Base-by-base conservation (phyloP, 2,797 vertebrate genomes). In the Pitangus sulphuratus region DNA sequence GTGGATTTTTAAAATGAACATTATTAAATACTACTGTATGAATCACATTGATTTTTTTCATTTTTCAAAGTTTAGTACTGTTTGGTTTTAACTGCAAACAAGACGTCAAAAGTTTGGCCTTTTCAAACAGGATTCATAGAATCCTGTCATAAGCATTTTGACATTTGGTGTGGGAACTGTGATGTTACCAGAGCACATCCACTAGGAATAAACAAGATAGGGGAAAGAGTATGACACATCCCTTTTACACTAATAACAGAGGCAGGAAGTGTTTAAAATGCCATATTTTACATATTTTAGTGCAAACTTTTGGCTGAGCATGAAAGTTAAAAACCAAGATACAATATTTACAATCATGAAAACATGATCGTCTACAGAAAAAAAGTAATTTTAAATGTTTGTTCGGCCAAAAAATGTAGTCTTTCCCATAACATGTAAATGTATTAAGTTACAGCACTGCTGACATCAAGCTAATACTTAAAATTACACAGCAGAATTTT, bases 91-190 rank as follows among this genome's bases (percentile, higher is more conserved):
- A 79, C 65, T 12, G 12, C 76, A 96, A 95, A 89, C 35, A 92
- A 7, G 2, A 91, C 42, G 50, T 70, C 58, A 75, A 30, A 86
- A 75, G 71, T 86, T 87, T 95, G 84, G 76, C 22, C 70, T 90
- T 61, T 92, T 75, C 78, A 95, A 91, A 84, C n/a, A 95, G 79
- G 91, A 93, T 57, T 75, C 22, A 33, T 69, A 65, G 93, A 87
- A 91, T 87, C 89, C 89, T 94, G 58, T 86, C 93, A 96, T 66
- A 81, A 88, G 66, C 81, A 64, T 71, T 90, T 80, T 91, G 90
- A 95, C 91, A 94, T 97, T 92, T 94, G 94, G 82, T 98, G 95
- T 97, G 97, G 96, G 96, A 98, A 98, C 93, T 84, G 69, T 66
- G 89, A 95, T 93, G 65, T 92, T 93, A 94, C 37, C 58, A 95